phyloP scores from a whole-genome alignment of 1,140 invertebrate genomes.

The Arion vulgaris region DNA sequence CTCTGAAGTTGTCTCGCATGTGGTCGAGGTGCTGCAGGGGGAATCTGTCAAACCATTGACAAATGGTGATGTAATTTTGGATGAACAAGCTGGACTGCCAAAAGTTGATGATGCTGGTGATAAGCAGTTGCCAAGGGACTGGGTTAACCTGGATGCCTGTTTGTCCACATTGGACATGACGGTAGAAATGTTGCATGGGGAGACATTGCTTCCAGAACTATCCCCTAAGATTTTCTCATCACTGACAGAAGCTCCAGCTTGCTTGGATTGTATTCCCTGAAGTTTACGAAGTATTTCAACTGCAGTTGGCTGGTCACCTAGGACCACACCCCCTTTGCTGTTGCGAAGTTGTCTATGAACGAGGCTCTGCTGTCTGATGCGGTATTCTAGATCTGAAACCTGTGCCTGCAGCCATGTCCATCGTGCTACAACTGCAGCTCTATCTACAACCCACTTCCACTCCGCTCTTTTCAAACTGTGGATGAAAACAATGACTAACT shows the following conservation, averaged over 20 bases:
- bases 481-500: conserved; percentile 54
- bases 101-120: conserved; percentile 50
- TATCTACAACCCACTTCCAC: conserved; percentile 87
- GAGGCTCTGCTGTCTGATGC: conserved; percentile 90
- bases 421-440: conserved; percentile 85
- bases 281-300: conserved; percentile 49
- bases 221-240: background rate
- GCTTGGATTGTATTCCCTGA: conserved; percentile 41
- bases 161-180: conserved; percentile 66
- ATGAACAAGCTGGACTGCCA: conserved; percentile 45
- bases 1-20: conserved; percentile 29
- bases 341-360: conserved; percentile 77
- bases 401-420: conserved; percentile 95
- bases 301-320: conserved; percentile 62
- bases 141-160: conserved; percentile 62
- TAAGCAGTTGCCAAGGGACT: conserved; percentile 66
- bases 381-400: conserved; percentile 91
- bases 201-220: conserved; percentile 46
- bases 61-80: conserved; percentile 16
- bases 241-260: background rate
- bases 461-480: conserved; percentile 82
- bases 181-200: conserved; percentile 64
- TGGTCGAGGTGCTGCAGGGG: conserved; percentile 45
- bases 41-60: conserved; percentile 59
- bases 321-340: conserved; percentile 68